Percentiles rank a stretch among this genome's conserved stretches.
These are phyloP conservation scores for Muscicapa adusta DNA, from an alignment of 2,113 vertebrate genomes.

Conservation along the genomic window DNA sequence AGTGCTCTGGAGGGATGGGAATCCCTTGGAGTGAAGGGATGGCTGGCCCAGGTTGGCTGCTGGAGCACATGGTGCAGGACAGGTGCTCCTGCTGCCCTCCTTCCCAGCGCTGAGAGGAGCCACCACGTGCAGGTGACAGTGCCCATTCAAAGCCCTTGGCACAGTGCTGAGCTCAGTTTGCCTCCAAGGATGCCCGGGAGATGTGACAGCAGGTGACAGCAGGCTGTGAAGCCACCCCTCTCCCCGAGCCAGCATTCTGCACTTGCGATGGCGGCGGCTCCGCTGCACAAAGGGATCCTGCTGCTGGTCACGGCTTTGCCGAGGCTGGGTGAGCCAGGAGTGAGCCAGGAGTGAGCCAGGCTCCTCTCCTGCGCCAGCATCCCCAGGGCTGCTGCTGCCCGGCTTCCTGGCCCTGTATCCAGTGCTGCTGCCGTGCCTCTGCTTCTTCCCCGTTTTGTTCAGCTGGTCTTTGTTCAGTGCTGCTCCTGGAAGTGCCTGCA, in stretches of 20 bases:
- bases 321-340: background rate
- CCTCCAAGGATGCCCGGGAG: background rate
- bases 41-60: background rate
- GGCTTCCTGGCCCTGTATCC: accelerated
- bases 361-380: background rate
- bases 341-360: background rate
- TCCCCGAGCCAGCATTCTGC: background rate
- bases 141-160: background rate
- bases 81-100: background rate
- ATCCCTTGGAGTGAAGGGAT: background rate
- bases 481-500: background rate
- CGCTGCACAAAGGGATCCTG: background rate
- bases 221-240: background rate
- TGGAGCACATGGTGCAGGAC: background rate
- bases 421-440: background rate
- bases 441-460: slow-evolving; percentile 36
- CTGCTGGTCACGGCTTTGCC: accelerated
- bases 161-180: background rate
- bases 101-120: background rate
- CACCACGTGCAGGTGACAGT: accelerated
- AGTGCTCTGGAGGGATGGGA: background rate
- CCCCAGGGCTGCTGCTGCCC: background rate
- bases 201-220: background rate
- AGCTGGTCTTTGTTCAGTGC: background rate
- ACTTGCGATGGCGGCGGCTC: accelerated